Evolutionary conservation across 2,113 vertebrate genomes (phyloP).

Genomic region (Zapus hudsonius): DNA sequence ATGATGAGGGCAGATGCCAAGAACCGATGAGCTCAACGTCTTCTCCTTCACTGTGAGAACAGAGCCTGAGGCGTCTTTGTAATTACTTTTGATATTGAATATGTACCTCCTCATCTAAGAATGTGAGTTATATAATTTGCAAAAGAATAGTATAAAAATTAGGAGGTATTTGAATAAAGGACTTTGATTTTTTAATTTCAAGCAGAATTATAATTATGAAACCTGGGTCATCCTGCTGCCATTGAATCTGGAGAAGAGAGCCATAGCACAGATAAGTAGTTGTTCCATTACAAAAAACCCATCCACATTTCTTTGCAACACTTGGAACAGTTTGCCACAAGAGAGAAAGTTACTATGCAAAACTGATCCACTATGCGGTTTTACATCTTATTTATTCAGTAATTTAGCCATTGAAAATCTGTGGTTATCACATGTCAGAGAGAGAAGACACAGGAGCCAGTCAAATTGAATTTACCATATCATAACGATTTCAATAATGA

Average conservation of each 20-base stretch:
- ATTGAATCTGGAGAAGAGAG: not conserved
- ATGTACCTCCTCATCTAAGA: not conserved
- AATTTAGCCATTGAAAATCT: slow-evolving; percentile 1
- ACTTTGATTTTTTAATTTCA: not conserved
- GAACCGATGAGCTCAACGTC: not conserved
- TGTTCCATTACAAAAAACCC: not conserved
- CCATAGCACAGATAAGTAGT: not conserved
- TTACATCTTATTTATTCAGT: not conserved
- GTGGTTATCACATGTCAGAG: not conserved
- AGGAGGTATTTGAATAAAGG: slow-evolving; percentile 5
- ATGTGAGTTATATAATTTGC: not conserved
- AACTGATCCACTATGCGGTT: not conserved
- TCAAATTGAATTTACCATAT: not conserved
- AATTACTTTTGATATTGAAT: not conserved
- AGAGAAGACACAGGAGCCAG: not conserved
- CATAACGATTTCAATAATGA: not conserved
- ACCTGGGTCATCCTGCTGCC: not conserved
- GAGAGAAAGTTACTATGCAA: not conserved
- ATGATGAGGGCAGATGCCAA: not conserved
- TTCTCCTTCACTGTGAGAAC: not conserved
- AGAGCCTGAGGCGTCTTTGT: not conserved
- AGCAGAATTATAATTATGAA: not conserved
- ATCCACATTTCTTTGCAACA: not conserved
- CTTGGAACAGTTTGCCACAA: not conserved
- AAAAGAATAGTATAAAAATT: not conserved